A percentile compares a stretch with the other conserved stretches of the same genome.
These are phyloP conservation scores for Papilio machaon DNA, from an alignment of 1,140 invertebrate genomes.

Conservation along the genomic window DNA sequence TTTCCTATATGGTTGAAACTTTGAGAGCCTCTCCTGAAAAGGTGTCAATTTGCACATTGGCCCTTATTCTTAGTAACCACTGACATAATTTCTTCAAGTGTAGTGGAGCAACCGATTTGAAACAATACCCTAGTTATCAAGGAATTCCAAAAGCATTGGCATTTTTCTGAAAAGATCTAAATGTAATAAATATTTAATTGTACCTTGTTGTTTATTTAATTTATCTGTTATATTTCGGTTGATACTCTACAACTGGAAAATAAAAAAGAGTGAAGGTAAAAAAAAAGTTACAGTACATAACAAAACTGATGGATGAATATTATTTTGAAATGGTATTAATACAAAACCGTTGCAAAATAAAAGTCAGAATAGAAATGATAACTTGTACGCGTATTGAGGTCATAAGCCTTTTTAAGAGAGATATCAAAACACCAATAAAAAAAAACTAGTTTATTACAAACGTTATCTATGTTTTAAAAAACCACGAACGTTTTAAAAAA, in stretches of 20 bases:
- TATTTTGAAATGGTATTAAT: not conserved
- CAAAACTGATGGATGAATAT: not conserved
- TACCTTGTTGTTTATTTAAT: too few species aligned
- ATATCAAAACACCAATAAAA: not conserved
- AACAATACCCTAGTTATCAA: not conserved
- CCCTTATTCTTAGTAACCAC: too few species aligned
- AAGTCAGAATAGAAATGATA: not conserved
- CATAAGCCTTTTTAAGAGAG: constrained; percentile 10
- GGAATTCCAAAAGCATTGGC: not conserved
- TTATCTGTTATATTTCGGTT: too few species aligned
- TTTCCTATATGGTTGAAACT: too few species aligned
- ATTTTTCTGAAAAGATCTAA: not conserved
- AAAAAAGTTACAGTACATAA: not conserved
- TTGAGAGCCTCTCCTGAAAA: too few species aligned
- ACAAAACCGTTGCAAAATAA: not conserved
- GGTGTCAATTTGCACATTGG: too few species aligned
- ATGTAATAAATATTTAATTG: not conserved
- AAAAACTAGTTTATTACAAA: constrained; percentile 4
- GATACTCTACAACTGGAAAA: not conserved
- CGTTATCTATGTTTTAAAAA: constrained; percentile 23
- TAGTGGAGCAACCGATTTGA: not conserved
- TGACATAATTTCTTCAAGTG: too few species aligned
- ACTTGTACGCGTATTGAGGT: not conserved
- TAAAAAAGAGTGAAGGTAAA: not conserved
- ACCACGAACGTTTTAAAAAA: constrained; percentile 21